Percentiles rank a stretch among this genome's conserved stretches.
Conservation (phyloP, 2,113 vertebrate genomes). For the Glaucidium brasilianum region DNA sequence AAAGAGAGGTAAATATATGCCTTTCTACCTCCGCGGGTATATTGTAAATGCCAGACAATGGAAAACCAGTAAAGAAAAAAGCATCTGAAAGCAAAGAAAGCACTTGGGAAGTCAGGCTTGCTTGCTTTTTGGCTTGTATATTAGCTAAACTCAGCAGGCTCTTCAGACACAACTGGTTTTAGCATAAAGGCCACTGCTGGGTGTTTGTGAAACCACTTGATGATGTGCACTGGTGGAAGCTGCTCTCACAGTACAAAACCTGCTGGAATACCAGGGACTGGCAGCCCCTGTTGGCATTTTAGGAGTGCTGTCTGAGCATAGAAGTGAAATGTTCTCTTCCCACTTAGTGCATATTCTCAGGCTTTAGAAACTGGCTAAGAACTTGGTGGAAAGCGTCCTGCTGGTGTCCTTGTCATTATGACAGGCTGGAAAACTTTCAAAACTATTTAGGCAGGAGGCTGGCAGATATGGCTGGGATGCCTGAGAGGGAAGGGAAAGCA, state of each 20-base stretch:
- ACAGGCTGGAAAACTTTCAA: not conserved
- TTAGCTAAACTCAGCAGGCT: not conserved
- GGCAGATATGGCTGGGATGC: fast-evolving
- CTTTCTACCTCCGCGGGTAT: constrained; percentile 42
- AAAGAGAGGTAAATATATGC: constrained; percentile 59
- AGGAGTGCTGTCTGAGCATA: not conserved
- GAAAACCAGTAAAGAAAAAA: constrained; percentile 63
- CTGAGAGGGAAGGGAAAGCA: not conserved
- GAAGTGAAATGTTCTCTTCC: not conserved
- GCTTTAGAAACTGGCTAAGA: not conserved
- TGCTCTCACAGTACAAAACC: not conserved
- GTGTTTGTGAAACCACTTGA: not conserved
- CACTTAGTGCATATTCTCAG: not conserved
- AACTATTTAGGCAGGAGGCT: not conserved
- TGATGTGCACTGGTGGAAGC: not conserved
- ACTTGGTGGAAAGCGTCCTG: not conserved
- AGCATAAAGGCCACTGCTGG: not conserved
- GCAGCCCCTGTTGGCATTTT: fast-evolving
- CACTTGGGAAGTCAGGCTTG: not conserved
- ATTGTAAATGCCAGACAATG: constrained; percentile 66
- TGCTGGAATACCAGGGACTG: not conserved
- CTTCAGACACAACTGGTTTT: constrained; percentile 8
- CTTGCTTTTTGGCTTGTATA: not conserved
- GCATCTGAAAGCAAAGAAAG: constrained; percentile 34
- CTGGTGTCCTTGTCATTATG: not conserved